A percentile compares a stretch with the other conserved stretches of the same genome.
phyloP scores from a whole-genome alignment of 2,888 invertebrate genomes.

The Dicycla oo region DNA sequence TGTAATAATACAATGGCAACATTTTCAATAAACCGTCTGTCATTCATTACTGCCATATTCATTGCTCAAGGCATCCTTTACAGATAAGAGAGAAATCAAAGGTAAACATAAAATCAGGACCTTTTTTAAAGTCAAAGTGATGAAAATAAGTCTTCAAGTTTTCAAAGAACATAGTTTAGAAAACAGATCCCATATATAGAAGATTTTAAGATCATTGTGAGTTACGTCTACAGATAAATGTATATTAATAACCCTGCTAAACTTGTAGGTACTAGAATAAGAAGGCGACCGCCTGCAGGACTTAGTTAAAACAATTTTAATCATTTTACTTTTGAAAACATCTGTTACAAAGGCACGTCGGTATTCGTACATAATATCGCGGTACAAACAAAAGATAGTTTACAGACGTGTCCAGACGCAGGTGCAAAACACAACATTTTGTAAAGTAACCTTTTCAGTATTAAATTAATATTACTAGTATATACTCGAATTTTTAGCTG shows the following conservation, averaged over 20 bases:
- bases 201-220: neutral
- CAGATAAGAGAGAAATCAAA: neutral
- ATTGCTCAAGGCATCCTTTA: neutral
- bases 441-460: constrained; percentile 48
- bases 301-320: constrained; percentile 58
- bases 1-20: neutral
- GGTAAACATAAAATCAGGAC: neutral
- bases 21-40: neutral
- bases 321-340: constrained; percentile 65
- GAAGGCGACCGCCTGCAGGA: constrained; percentile 2
- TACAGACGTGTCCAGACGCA: constrained; percentile 44
- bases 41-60: neutral
- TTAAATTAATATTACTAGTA: neutral
- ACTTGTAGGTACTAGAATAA: constrained; percentile 8
- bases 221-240: neutral
- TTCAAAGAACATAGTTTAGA: neutral
- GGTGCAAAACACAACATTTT: constrained; percentile 61
- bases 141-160: neutral
- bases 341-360: constrained; percentile 65
- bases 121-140: neutral
- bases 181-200: neutral
- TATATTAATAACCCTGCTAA: neutral
- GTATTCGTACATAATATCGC: constrained; percentile 57
- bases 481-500: constrained; percentile 1
- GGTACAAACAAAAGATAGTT: constrained; percentile 55